phyloP scores from a whole-genome alignment of 2,888 invertebrate species.

The Corbicula japonica region DNA sequence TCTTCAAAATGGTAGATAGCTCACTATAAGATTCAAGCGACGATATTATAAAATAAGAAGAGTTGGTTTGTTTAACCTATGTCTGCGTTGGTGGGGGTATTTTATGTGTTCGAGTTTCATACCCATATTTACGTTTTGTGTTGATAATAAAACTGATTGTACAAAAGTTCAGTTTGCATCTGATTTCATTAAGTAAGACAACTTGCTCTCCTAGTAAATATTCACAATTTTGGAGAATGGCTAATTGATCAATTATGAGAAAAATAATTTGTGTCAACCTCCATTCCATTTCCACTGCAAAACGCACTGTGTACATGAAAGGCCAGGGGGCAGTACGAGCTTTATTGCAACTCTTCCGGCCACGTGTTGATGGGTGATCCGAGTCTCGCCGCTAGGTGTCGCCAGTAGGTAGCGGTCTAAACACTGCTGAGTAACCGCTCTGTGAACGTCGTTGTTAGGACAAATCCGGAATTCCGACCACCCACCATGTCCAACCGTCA shows the following conservation, averaged over 20 bases:
- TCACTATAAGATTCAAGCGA: too few relatives aligned
- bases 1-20: too few relatives aligned
- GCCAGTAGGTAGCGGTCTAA: constrained; percentile 65
- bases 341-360: constrained; percentile 43
- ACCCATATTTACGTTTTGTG: too few relatives aligned
- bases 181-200: too few relatives aligned
- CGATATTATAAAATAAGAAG: too few relatives aligned
- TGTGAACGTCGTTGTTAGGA: constrained; percentile 71
- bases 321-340: constrained; percentile 54
- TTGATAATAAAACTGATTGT: too few relatives aligned
- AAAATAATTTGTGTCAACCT: constrained; percentile 41
- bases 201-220: background rate
- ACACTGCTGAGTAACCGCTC: constrained; percentile 73
- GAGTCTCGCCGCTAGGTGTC: constrained; percentile 45
- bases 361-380: constrained; percentile 42
- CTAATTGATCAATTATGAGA: background rate
- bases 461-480: constrained; percentile 83
- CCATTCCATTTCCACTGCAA: constrained; percentile 69
- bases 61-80: too few relatives aligned
- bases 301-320: constrained; percentile 69
- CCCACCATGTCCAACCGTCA: constrained; percentile 81
- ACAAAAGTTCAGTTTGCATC: too few relatives aligned
- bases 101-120: too few relatives aligned
- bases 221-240: background rate
- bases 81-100: too few relatives aligned